phyloP scores from a whole-genome alignment of 2,113 vertebrate species.

The Oxygymnocypris stewartii region DNA sequence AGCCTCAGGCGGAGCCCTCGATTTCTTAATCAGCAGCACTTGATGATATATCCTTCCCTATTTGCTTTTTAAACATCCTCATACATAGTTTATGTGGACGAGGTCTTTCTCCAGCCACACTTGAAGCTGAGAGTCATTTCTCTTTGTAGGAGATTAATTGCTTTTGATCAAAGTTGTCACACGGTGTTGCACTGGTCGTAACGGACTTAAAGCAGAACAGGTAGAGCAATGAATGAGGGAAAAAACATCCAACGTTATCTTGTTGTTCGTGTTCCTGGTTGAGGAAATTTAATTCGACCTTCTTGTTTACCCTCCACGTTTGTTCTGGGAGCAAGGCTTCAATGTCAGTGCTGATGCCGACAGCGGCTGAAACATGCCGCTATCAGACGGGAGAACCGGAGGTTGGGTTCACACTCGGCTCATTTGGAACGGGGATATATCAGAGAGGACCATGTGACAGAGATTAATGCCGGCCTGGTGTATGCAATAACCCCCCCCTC shows the following conservation, averaged over 20 bases:
- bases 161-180: constrained; percentile 69
- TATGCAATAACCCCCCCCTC: constrained; percentile 73
- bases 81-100: constrained; percentile 59
- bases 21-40: constrained; percentile 65
- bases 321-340: constrained; percentile 72
- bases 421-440: constrained; percentile 77
- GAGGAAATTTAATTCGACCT: constrained; percentile 70
- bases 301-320: constrained; percentile 65
- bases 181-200: constrained; percentile 54
- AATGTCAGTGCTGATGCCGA: constrained; percentile 65
- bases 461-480: constrained; percentile 74
- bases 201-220: constrained; percentile 60
- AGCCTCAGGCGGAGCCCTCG: neutral
- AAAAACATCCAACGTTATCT: constrained; percentile 64
- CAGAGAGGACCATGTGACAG: constrained; percentile 77
- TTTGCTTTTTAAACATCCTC: constrained; percentile 59
- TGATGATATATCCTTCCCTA: constrained; percentile 54
- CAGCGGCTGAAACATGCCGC: constrained; percentile 63
- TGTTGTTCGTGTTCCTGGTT: constrained; percentile 70
- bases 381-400: constrained; percentile 72
- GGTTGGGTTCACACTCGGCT: constrained; percentile 65
- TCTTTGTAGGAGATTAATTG: constrained; percentile 71
- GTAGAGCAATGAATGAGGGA: constrained; percentile 50
- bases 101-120: constrained; percentile 33
- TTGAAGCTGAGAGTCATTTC: constrained; percentile 47